Base-by-base conservation (phyloP, 2,113 vertebrate genomes). In the Ceyx melanurus region DNA sequence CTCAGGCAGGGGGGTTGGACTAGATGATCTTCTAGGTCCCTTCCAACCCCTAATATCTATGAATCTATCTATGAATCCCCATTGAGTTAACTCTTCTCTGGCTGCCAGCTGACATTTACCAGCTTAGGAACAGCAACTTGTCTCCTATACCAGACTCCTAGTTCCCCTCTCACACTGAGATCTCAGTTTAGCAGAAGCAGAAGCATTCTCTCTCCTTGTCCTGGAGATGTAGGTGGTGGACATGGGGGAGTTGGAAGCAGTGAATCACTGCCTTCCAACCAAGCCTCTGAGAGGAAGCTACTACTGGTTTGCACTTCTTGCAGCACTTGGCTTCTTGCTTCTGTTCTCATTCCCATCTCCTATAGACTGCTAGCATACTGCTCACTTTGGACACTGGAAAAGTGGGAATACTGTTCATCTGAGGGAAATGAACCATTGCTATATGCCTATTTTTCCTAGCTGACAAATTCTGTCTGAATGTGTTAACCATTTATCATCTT, bases 171-270 rank as follows among this genome's bases (percentile, higher is more conserved):
- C n/a, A 23, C 12, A 43, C 14, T 3, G 1, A 75, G 89, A 79
- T 31, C 46, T 67, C 53, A 75, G 40, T 35, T 73, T 42, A 73
- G 60, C 17, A 42, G 28, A 53, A 87, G 29, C 17, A 9, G 40
- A 29, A 87, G 26, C 8, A 5, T 84, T 64, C 35, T 48, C 22
- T 45, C 23, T 77, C n/a, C 29, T 61, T 29, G 13, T 45, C n/a
- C 22, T 48, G 45, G 9, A 48, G 31, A 50, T 19, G 10, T 18
- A 77, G 16, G 4, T 62, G 31, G 26, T 1, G 5, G 37, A 83
- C 15, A 29, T 0, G 0, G 11, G 6, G 9, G 21, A 85, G 33
- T 42, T 51, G 25, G 18, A 56, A 62, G 51, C 50, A 76, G 9
- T 16, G 60, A 85, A 42, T 15, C 3, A 2, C 54, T 70, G 13